These are phyloP conservation scores for Pagrus major DNA, from an alignment of 2,113 vertebrate species.

Conservation along the genomic window DNA sequence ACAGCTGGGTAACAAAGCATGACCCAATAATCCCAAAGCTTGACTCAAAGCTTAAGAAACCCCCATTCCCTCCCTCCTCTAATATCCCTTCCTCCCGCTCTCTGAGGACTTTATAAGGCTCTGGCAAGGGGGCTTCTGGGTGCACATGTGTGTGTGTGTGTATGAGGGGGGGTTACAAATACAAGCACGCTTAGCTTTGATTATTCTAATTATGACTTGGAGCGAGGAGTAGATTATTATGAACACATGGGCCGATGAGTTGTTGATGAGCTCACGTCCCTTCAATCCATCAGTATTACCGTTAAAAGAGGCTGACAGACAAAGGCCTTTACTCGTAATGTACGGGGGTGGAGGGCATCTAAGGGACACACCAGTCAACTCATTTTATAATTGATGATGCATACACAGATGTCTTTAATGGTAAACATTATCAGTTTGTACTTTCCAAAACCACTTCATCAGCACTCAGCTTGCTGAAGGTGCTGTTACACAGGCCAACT, in stretches of 20 bases:
- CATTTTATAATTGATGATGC: constrained; percentile 5
- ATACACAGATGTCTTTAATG: neutral
- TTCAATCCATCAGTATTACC: constrained; percentile 45
- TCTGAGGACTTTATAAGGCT: constrained; percentile 83
- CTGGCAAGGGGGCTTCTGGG: constrained; percentile 54
- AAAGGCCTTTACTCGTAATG: constrained; percentile 27
- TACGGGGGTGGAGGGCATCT: neutral
- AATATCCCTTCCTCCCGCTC: constrained; percentile 74
- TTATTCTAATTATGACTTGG: constrained; percentile 83
- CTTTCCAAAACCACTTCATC: neutral
- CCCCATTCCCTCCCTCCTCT: constrained; percentile 46
- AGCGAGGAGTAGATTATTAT: constrained; percentile 74
- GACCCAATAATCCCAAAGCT: constrained; percentile 87
- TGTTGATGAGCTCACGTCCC: constrained; percentile 70
- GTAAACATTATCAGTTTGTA: neutral
- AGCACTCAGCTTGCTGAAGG: neutral
- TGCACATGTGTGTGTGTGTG: constrained; percentile 17
- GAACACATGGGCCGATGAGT: constrained; percentile 71
- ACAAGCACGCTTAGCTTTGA: constrained; percentile 80
- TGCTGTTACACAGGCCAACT: constrained; percentile 1
- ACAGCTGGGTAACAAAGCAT: constrained; percentile 88
- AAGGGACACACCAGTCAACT: constrained; percentile 6
- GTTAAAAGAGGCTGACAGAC: constrained; percentile 42
- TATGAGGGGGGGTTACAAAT: constrained; percentile 54
- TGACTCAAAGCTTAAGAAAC: constrained; percentile 81